A percentile compares a stretch with the other conserved stretches of the same genome.
Conservation (phyloP, 2,797 vertebrate species). For the Parotocinclus haroldoi region DNA sequence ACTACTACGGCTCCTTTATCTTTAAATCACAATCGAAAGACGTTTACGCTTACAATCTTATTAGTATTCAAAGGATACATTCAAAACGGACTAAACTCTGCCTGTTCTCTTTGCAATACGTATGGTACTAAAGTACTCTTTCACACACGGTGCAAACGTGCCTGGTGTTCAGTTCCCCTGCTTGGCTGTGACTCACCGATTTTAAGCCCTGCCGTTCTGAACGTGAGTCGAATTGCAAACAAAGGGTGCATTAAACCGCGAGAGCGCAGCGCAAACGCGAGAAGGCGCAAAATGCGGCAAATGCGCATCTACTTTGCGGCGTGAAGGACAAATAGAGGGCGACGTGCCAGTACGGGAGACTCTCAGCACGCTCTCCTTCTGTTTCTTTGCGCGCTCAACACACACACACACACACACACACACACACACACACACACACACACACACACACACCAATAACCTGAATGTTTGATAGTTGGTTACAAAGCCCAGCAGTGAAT, state of each 20-base stretch:
- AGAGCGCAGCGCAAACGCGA: neutral
- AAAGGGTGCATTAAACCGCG: neutral
- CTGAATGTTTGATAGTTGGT: too few relatives aligned
- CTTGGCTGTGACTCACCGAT: constrained; percentile 46
- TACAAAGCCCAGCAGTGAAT: neutral
- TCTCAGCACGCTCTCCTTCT: neutral
- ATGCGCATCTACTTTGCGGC: constrained; percentile 10
- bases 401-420: neutral
- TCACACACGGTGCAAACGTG: too few relatives aligned
- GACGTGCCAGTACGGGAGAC: neutral
- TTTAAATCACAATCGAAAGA: neutral
- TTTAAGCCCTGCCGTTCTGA: constrained; percentile 37
- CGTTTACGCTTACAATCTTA: neutral
- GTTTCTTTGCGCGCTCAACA: too few relatives aligned
- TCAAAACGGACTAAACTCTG: too few relatives aligned
- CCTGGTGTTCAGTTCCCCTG: constrained; percentile 12
- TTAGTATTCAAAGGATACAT: constrained; percentile 6
- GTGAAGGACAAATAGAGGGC: constrained; percentile 58
- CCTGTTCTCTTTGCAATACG: too few relatives aligned
- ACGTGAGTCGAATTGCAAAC: constrained; percentile 49
- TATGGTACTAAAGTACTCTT: too few relatives aligned
- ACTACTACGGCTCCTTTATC: too few relatives aligned
- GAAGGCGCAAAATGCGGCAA: neutral
- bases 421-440: neutral
- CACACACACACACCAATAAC: too few relatives aligned